phyloP scores from a whole-genome alignment of 2,888 invertebrate species.

The Caenorhabditis uteleia region DNA sequence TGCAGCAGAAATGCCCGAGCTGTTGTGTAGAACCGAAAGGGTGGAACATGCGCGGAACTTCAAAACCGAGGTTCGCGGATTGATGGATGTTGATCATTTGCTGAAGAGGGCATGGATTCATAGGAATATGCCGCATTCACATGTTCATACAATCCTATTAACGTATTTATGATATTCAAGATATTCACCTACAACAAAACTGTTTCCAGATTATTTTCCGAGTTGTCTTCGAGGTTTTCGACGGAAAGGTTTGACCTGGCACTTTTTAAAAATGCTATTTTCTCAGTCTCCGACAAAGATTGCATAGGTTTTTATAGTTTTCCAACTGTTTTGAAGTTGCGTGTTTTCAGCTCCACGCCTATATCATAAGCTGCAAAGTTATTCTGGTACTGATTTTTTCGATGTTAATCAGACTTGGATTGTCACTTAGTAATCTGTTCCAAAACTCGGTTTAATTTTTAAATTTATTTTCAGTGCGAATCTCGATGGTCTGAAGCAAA shows the following conservation, averaged over 20 bases:
- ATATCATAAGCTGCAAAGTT: conserved; percentile 42
- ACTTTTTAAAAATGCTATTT: conserved; percentile 36
- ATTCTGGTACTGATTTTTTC: conserved; percentile 39
- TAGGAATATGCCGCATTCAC: conserved; percentile 43
- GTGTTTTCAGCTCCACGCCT: conserved; percentile 30
- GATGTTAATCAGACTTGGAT: conserved; percentile 55
- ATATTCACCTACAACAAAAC: not conserved
- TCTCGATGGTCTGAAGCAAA: conserved; percentile 44
- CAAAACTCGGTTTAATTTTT: conserved; percentile 1
- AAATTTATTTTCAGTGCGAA: conserved; percentile 41
- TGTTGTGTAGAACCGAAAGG: conserved; percentile 31
- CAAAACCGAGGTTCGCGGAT: conserved; percentile 49
- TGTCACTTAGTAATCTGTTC: conserved; percentile 48
- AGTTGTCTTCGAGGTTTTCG: conserved; percentile 22
- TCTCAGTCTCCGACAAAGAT: conserved; percentile 35
- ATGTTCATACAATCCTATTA: conserved; percentile 41
- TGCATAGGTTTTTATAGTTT: conserved; percentile 2
- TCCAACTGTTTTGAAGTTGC: not conserved
- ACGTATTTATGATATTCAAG: conserved; percentile 24
- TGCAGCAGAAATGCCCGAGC: conserved; percentile 19
- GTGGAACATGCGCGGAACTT: conserved; percentile 40
- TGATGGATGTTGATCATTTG: conserved; percentile 57
- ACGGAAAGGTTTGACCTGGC: conserved; percentile 39
- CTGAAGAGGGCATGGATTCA: conserved; percentile 43
- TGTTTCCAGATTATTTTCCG: conserved; percentile 32